Base-by-base conservation (phyloP, 2,888 invertebrate species). In the Limulus polyphemus region DNA sequence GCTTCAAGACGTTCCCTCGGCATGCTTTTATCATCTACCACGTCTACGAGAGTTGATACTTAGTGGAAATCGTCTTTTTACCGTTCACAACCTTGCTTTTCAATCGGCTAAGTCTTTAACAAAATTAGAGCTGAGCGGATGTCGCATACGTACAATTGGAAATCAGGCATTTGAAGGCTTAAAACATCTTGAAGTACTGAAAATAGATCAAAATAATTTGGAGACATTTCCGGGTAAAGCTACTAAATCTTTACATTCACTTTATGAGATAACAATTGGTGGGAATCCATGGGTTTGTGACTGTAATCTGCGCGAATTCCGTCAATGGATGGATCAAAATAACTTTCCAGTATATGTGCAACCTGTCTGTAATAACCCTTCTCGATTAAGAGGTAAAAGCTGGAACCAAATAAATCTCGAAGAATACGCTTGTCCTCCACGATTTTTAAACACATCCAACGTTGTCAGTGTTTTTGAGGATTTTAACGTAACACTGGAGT, bases 101-200 rank as follows among this genome's bases (percentile, higher is more conserved):
- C 60, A 62, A 58, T 62, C 63, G 52, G 46, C 66, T 49, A 65
- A 67, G 14, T 64, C 62, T 7, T 64, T 65, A 16, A 66, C 88
- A 54, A 90, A 88, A 75, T 79, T 92, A 65, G 91, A 91, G 78
- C 76, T 92, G 66, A 89, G 90, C 11, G 83, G 85, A 73, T 88
- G 90, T 75, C 86, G 67, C 61, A 63, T 68, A 14, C 67, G 67
- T 47, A 67, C 65, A 11, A 84, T 92, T 69, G 85, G 88, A 55
- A 82, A 86, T 70, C 86, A 84, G 62, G 87, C 90, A 13, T 90
- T 92, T 75, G 84, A 84, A 71, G 86, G 86, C 47, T 80, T 91
- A 57, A 83, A 85, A 65, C 82, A 84, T 48, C 77, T 91, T 65
- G 88, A 88, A 72, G 83, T 84, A 67, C 78, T 92, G 61, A 89